These are phyloP conservation scores for Sorex maritimensis DNA, from an alignment of 2,797 vertebrate genomes.

Conservation along the genomic window DNA sequence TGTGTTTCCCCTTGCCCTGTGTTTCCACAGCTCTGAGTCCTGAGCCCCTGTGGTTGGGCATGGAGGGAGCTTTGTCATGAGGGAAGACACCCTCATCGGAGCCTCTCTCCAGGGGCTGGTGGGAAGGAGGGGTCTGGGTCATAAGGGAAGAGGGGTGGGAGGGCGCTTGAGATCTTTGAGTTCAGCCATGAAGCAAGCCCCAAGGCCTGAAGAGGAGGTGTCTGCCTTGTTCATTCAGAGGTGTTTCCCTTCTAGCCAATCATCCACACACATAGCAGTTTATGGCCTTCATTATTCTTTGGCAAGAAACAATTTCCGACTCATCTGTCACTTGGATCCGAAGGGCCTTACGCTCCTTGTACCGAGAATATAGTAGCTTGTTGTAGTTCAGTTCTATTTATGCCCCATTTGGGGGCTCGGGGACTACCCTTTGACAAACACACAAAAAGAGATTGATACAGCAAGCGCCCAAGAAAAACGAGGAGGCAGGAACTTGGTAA, in stretches of 20 bases:
- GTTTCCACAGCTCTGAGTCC: not conserved
- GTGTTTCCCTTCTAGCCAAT: slow-evolving; percentile 54
- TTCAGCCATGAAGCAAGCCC: not conserved
- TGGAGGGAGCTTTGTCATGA: not conserved
- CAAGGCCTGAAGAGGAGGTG: not conserved
- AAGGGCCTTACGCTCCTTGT: slow-evolving; percentile 55
- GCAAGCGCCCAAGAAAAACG: not conserved
- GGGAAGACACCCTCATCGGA: rapidly evolving
- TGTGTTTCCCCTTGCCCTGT: not conserved
- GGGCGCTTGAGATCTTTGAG: not conserved
- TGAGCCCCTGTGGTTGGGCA: not conserved
- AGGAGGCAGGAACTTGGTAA: not conserved
- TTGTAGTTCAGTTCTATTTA: slow-evolving; percentile 76
- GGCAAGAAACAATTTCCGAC: slow-evolving; percentile 75
- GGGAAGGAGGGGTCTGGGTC: not conserved
- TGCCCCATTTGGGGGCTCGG: slow-evolving; percentile 55
- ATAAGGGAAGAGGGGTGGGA: too few relatives aligned
- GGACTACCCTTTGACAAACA: slow-evolving; percentile 66
- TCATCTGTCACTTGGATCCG: slow-evolving; percentile 75
- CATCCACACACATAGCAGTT: not conserved
- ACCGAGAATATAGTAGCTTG: slow-evolving; percentile 70
- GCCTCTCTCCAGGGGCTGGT: not conserved
- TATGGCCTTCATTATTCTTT: slow-evolving; percentile 67
- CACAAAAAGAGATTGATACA: slow-evolving; percentile 69
- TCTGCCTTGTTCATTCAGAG: not conserved